A percentile compares a stretch with the other conserved stretches of the same genome.
Evolutionary conservation across 2,888 invertebrate genomes (phyloP).

Genomic region (Apeira syringaria): DNA sequence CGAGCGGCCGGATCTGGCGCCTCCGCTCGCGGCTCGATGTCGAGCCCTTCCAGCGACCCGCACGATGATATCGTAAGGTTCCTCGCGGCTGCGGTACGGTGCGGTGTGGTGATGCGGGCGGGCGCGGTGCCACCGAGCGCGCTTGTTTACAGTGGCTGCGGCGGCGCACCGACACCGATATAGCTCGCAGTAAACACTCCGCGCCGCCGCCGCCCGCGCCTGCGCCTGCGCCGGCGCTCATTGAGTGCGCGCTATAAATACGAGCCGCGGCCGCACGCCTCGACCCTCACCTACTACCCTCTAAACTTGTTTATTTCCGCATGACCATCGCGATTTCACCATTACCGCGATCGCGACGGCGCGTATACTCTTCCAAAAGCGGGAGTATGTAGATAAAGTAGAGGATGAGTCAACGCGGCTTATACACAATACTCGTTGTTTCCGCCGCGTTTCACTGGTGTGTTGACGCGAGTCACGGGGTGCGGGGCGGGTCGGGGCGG

Average conservation of each 20-base stretch:
- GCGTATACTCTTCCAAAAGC: no score
- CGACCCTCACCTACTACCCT: slow-evolving; percentile 73
- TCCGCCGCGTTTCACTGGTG: no score
- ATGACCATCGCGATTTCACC: no score
- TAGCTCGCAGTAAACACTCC: slow-evolving; percentile 31
- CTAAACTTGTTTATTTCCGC: slow-evolving; percentile 39
- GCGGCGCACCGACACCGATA: slow-evolving; percentile 24
- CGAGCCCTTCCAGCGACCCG: slow-evolving; percentile 23
- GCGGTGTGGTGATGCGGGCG: not conserved
- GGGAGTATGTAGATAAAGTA: no score
- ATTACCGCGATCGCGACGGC: not conserved
- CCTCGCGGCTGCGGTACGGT: not conserved
- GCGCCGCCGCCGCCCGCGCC: slow-evolving; percentile 33
- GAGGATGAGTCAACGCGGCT: no score
- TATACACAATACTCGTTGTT: no score
- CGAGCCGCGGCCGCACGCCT: slow-evolving; percentile 28
- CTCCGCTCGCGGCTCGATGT: slow-evolving; percentile 24
- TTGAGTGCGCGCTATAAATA: slow-evolving; percentile 63
- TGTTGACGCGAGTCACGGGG: no score
- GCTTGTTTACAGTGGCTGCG: slow-evolving; percentile 32
- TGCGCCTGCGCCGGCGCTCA: slow-evolving; percentile 40
- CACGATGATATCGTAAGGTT: slow-evolving; percentile 28
- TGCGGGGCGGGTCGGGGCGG: slow-evolving; percentile 14
- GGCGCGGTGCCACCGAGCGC: slow-evolving; percentile 27
- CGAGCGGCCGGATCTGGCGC: slow-evolving; percentile 46